Evolutionary conservation across 2,888 invertebrate species (phyloP), one percentile per base, ranked within the genome.

Genomic region (Himalopsyche anomala): DNA sequence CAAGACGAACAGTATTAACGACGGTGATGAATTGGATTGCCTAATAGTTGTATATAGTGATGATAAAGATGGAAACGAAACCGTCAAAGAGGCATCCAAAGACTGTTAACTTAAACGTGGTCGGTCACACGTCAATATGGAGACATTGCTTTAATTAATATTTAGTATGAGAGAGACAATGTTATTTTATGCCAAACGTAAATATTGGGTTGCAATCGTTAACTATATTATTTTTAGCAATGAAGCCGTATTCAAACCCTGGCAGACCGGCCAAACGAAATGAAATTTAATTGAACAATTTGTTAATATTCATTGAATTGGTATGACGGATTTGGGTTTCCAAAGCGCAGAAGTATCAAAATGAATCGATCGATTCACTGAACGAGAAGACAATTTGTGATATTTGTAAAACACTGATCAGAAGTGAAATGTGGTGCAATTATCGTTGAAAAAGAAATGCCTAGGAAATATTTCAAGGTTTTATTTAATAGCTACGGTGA

Each of bases 1-100:
- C 38, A 89, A 89, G 38, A 87, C 88, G 15, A 87, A 87, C 85
- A 88, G 89, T 84, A 89, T 89, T 38, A 89, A 89, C 42, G 88
- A 89, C 55, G 87, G 84, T 4, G 88, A 89, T 42, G 88, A 89
- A 80, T 85, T 89, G 79, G 88, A 88, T 69, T 89, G 88, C 85
- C 84, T 89, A 62, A 89, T 89, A 69, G 81, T 85, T 74, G 87
- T 88, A 40, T 86, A 81, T 80, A 82, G 83, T 82, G 88, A 89
- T 69, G 87, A 88, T 42, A 87, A 88, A 69, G 86, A 88, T n/a
- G 87, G 83, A 45, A 86, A 81, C 51, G 87, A 87, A 11, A 81
- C 62, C 62, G 87, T 85, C 45, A 87, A 87, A n/a, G 80, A 56
- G 81, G 74, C 36, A 4, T 45, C 82, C 45, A 87, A 86, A 81